phyloP scores from a whole-genome alignment of 2,888 invertebrate species.

The Sylvicola cinctus region DNA sequence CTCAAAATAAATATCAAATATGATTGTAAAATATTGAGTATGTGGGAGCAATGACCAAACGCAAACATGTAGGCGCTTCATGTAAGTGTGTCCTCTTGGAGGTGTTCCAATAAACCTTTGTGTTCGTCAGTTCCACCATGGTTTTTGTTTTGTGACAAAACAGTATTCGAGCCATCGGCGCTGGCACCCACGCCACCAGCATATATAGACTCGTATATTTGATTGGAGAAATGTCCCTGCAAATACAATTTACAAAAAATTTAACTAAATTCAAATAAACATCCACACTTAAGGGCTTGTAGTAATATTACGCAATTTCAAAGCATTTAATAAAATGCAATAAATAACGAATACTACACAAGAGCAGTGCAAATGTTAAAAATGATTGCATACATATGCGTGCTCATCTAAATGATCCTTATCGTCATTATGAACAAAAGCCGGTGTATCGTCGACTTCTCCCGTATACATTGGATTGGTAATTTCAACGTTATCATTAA shows the following conservation, averaged over 20 bases:
- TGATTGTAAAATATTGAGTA: no score
- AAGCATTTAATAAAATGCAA: no score
- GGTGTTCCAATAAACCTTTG: conserved; percentile 30
- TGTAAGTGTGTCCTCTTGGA: conserved; percentile 26
- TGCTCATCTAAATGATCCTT: conserved; percentile 30
- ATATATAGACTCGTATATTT: conserved; percentile 70
- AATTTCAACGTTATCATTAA: conserved; percentile 69
- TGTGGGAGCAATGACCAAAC: no score
- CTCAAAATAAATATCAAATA: no score
- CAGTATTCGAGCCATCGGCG: neutral
- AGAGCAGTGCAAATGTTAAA: no score
- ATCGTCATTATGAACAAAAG: conserved; percentile 33
- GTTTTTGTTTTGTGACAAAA: conserved; percentile 8
- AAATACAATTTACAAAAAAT: conserved; percentile 9
- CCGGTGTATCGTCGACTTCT: conserved; percentile 42
- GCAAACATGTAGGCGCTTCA: no score
- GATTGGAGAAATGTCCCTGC: conserved; percentile 63
- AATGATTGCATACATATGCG: no score
- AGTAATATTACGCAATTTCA: no score
- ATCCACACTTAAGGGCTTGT: no score
- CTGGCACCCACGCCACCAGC: conserved; percentile 19
- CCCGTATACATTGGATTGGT: conserved; percentile 72
- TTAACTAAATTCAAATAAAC: conserved; percentile 1
- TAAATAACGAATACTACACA: no score
- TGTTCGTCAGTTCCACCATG: conserved; percentile 28